phyloP scores from a whole-genome alignment of 2,888 invertebrate genomes.

The Caenorhabditis uteleia region DNA sequence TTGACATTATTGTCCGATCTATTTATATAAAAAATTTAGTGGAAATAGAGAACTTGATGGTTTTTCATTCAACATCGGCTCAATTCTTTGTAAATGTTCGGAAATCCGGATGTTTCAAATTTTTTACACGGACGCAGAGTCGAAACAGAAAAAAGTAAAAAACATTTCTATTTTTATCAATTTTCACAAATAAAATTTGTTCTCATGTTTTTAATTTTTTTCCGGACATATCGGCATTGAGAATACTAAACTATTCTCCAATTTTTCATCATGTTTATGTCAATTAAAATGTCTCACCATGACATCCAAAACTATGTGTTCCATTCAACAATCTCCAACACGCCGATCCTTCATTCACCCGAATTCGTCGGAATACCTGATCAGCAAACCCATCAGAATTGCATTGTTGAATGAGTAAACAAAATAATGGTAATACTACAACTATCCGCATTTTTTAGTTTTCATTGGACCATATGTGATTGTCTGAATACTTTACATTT shows the following conservation, averaged over 20 bases:
- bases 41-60: too few species aligned
- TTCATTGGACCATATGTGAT: too few species aligned
- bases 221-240: too few species aligned
- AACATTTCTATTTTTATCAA: background rate
- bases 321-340: slow-evolving; percentile 91
- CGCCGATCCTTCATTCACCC: slow-evolving; percentile 30
- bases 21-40: too few species aligned
- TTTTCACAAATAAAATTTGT: background rate
- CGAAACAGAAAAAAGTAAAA: too few species aligned
- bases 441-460: background rate
- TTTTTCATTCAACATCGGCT: too few species aligned
- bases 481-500: too few species aligned
- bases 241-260: background rate
- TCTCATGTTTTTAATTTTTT: too few species aligned
- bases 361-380: slow-evolving; percentile 19
- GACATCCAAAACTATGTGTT: slow-evolving; percentile 92
- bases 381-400: slow-evolving; percentile 21
- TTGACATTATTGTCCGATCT: too few species aligned
- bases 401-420: background rate
- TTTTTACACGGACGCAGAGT: too few species aligned
- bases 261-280: background rate
- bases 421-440: background rate
- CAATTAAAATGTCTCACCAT: slow-evolving; percentile 78
- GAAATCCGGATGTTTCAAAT: too few species aligned
- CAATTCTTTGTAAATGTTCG: too few species aligned